A percentile compares a stretch with the other conserved stretches of the same genome.
Conservation (phyloP, 2,113 vertebrate species). For the Muscicapa adusta region DNA sequence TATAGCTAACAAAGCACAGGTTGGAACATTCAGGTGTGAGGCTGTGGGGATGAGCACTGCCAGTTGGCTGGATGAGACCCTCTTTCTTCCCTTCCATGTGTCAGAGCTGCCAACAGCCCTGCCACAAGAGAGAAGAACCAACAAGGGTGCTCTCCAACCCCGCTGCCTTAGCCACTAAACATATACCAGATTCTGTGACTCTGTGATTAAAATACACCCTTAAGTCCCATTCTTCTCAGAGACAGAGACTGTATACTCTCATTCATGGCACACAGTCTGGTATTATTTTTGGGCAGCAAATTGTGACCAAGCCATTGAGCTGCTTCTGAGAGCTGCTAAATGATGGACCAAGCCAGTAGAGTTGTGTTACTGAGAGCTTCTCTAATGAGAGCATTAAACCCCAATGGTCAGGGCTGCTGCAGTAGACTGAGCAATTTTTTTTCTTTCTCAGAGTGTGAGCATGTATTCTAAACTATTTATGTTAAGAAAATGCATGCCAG, state of each 20-base stretch:
- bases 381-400: neutral
- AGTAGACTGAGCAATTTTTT: neutral
- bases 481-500: constrained; percentile 49
- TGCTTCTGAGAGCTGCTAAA: neutral
- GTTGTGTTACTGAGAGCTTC: neutral
- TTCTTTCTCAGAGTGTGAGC: neutral
- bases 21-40: neutral
- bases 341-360: neutral
- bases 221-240: neutral
- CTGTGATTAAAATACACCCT: neutral
- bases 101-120: neutral
- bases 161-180: neutral
- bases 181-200: neutral
- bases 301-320: neutral
- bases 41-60: neutral
- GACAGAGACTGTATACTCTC: neutral
- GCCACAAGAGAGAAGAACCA: neutral
- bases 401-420: neutral
- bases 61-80: neutral
- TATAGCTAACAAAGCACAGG: neutral
- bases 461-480: constrained; percentile 54
- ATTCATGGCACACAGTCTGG: neutral
- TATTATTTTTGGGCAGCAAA: neutral
- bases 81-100: neutral
- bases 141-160: neutral